These are phyloP conservation scores for Orchesella cincta DNA, from an alignment of 1,140 invertebrate species.

Conservation along the genomic window DNA sequence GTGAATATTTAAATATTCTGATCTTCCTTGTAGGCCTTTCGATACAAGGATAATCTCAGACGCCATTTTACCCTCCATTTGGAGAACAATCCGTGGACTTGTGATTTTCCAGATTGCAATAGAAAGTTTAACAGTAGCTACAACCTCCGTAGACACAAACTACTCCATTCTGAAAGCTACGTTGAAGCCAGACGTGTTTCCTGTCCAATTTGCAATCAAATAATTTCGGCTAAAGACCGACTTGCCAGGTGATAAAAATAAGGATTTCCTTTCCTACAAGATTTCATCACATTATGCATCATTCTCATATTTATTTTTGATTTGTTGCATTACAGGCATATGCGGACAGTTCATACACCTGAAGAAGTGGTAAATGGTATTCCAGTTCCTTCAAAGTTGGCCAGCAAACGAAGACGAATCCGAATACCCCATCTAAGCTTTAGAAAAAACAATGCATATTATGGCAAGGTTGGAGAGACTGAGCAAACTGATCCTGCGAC, in stretches of 20 bases:
- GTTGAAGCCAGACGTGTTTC: neutral
- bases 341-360: neutral
- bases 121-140: slow-evolving; percentile 11
- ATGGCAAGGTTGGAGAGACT: too few relatives aligned
- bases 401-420: too few relatives aligned
- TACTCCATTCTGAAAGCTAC: neutral
- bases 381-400: too few relatives aligned
- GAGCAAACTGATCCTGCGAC: too few relatives aligned
- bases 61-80: slow-evolving; percentile 3
- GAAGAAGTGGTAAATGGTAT: neutral
- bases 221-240: neutral
- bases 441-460: too few relatives aligned
- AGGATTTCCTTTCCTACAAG: neutral
- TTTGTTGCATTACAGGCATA: neutral
- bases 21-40: neutral
- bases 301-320: neutral
- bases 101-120: neutral
- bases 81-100: slow-evolving; percentile 7
- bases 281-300: neutral
- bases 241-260: neutral
- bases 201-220: neutral
- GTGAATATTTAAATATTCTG: too few relatives aligned
- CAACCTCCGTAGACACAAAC: neutral
- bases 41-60: slow-evolving; percentile 16
- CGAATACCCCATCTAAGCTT: too few relatives aligned